A percentile compares a stretch with the other conserved stretches of the same genome.
Conservation (phyloP, 2,888 invertebrate species). For the Athripsodes cinereus region DNA sequence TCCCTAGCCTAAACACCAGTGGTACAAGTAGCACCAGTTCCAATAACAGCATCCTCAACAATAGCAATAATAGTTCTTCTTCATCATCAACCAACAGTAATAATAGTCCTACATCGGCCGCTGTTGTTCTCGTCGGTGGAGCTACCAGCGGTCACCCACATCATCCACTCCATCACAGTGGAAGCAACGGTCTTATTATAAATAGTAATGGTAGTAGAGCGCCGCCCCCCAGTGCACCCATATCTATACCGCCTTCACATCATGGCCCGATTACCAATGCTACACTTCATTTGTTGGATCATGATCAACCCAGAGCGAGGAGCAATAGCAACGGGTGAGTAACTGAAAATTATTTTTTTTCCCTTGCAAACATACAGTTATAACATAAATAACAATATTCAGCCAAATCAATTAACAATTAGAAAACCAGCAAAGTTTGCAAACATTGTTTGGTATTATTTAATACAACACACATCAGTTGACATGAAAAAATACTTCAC, state of each 20-base stretch:
- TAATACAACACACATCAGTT: too few species aligned
- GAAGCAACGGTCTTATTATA: slow-evolving; percentile 33
- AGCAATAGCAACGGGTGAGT: slow-evolving; percentile 47
- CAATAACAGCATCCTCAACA: slow-evolving; percentile 38
- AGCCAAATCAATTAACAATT: too few species aligned
- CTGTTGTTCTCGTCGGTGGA: neutral
- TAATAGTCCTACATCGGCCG: too few species aligned
- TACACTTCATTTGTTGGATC: slow-evolving; percentile 25
- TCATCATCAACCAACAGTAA: too few species aligned
- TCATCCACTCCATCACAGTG: slow-evolving; percentile 35
- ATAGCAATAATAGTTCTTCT: too few species aligned
- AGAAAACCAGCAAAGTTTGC: too few species aligned
- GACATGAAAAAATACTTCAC: too few species aligned
- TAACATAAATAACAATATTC: too few species aligned
- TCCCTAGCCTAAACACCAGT: too few species aligned
- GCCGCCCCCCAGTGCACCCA: slow-evolving; percentile 39
- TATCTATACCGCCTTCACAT: slow-evolving; percentile 38
- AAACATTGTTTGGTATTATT: too few species aligned
- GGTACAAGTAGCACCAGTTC: slow-evolving; percentile 34
- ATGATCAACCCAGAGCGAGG: slow-evolving; percentile 51
- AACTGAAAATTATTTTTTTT: too few species aligned
- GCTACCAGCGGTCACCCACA: neutral
- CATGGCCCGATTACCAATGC: slow-evolving; percentile 27
- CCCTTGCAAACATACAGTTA: too few species aligned
- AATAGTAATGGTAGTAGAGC: neutral